Evolutionary conservation across 2,113 vertebrate species (phyloP).

Genomic region (Acanthochromis polyacanthus): DNA sequence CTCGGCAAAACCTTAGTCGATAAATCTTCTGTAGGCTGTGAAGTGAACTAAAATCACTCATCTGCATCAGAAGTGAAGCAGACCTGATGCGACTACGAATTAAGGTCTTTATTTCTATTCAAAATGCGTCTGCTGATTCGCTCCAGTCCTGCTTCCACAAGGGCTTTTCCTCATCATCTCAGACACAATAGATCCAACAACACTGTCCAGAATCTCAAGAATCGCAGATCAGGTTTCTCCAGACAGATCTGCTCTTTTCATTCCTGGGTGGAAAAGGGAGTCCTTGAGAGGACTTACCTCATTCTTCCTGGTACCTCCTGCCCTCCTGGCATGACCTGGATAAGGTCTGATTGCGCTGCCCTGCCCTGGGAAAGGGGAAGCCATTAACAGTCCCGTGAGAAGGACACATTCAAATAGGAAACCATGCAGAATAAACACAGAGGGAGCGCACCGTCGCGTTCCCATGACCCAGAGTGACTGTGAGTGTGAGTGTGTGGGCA

Average conservation of each 20-base stretch:
- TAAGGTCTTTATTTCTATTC: constrained; percentile 7
- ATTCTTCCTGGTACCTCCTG: constrained; percentile 63
- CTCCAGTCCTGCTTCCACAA: background rate
- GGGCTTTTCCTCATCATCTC: constrained; percentile 19
- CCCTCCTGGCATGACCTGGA: constrained; percentile 73
- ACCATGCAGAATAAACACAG: constrained; percentile 81
- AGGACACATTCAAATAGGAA: constrained; percentile 82
- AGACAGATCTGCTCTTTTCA: constrained; percentile 34
- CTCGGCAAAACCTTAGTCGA: constrained; percentile 32
- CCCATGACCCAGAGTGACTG: constrained; percentile 80
- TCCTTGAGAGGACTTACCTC: constrained; percentile 53
- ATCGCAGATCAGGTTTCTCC: constrained; percentile 36
- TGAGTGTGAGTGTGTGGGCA: constrained; percentile 55
- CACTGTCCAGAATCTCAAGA: constrained; percentile 29
- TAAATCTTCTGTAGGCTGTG: constrained; percentile 21
- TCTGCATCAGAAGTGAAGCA: constrained; percentile 10
- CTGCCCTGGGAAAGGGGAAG: constrained; percentile 83
- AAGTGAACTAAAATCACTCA: constrained; percentile 18
- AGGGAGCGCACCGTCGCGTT: constrained; percentile 66
- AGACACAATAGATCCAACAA: constrained; percentile 4
- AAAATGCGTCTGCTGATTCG: background rate
- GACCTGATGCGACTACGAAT: constrained; percentile 12
- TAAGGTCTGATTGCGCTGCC: constrained; percentile 71
- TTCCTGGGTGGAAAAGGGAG: constrained; percentile 46
- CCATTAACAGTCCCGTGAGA: constrained; percentile 84